Evolutionary conservation across 2,888 invertebrate genomes (phyloP), one percentile per base, ranked within the genome.

Genomic region (Drosophila melanosoma): DNA sequence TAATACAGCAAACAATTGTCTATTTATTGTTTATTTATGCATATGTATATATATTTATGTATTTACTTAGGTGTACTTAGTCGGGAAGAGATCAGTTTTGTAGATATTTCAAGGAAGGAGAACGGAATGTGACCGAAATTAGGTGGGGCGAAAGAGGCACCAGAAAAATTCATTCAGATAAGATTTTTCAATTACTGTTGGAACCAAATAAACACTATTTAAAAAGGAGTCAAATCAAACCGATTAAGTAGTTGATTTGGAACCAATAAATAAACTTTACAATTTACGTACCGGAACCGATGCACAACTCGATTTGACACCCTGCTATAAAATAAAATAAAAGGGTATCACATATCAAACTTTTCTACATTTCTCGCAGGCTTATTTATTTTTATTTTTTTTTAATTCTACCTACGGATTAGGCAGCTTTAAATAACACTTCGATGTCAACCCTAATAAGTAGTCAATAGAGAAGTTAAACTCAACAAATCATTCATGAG

Each of bases 21-120:
- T 69, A 81, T 82, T 56, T 69, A 53, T 60, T 69, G 45, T 61
- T 52, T 66, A 49, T 63, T 63, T 66, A 33, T 52, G 35, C 29
- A 33, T 52, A 59, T 36, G 23, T 26, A 52, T 67, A 23, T 52
- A 40, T 59, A 29, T 65, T 10, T 57, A 49, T 73, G 54, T 70
- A 59, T 70, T 65, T 64, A 58, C 82, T 78, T 71, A 68, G 60
- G 48, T 53, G 51, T 84, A 62, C 51, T 67, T 69, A 23, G 53
- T 61, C 57, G 82, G 82, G 82, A 82, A 82, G 82, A 84, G 76
- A 87, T 80, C 76, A 75, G 80, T 74, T 80, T 61, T 59, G 48
- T 33, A 79, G 64, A 36, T 61, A 70, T 40, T 35, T 56, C 11
- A 38, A 7, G 59, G 45, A 56, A 57, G 45, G 32, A 52, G 32